Base-by-base conservation (phyloP, 2,797 vertebrate genomes). In the Eidolon dupreanum region DNA sequence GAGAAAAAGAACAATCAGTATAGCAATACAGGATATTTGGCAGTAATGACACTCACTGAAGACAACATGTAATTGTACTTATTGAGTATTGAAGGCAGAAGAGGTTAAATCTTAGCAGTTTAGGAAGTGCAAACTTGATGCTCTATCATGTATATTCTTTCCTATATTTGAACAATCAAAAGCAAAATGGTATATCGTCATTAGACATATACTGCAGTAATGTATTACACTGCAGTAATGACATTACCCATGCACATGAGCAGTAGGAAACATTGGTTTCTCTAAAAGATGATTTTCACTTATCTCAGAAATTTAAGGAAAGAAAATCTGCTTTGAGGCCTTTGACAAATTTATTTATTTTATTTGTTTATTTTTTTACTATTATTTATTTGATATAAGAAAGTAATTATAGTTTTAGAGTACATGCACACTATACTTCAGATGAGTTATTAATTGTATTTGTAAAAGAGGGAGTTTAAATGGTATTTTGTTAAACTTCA, bases 101-200 rank as follows among this genome's bases (percentile, higher is more conserved):
- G 43, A 71, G 8, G 9, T 82, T 74, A 17, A 71, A 70, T 3
- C 4, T 13, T 46, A 75, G 26, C 6, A 0, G 0, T 63, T 96
- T 57, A 61, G 71, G 41, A 90, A 95, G 96, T 75, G 15, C 71
- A 97, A 86, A 26, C 41, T 75, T 88, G 87, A 79, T 97, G 17
- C 46, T 93, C 20, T 46, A 90, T 94, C 84, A 59, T 49, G 93
- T 97, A 43, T 73, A 89, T 96, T 95, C 46, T 63, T 85, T 71
- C 87, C 70, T 73, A 90, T 97, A 88, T 96, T 96, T 93, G 79
- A 98, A 93, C 90, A 96, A 82, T 97, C 95, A 94, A 74, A 97
- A 95, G 22, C 28, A 97, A 97, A 98, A 95, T 84, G 68, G 90
- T 96, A 7, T 77, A 78, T 97, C 90, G 93, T 70, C 93, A 96